Conservation (phyloP, 2,113 vertebrate genomes). For the Cyprinodon tularosa region DNA sequence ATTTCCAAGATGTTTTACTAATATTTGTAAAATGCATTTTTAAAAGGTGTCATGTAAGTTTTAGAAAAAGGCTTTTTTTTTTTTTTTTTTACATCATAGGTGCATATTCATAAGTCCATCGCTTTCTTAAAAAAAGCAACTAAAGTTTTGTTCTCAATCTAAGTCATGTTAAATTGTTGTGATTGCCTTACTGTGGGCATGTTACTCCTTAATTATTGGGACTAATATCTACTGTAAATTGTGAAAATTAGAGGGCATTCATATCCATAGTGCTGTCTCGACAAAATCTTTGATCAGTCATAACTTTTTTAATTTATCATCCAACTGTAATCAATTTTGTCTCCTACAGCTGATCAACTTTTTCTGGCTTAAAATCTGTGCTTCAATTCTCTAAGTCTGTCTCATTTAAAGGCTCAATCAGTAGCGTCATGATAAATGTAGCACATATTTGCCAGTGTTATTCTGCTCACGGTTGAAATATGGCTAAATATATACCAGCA, state of each 20-base stretch:
- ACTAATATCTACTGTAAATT: slow-evolving; percentile 60
- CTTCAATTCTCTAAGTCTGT: slow-evolving; percentile 42
- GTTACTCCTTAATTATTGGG: slow-evolving; percentile 43
- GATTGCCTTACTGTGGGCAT: slow-evolving; percentile 43
- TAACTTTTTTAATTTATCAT: slow-evolving; percentile 60
- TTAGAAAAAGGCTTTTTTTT: slow-evolving; percentile 36
- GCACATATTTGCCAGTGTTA: slow-evolving; percentile 66
- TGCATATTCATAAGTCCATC: slow-evolving; percentile 42
- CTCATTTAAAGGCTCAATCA: slow-evolving; percentile 52
- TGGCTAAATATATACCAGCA: not conserved
- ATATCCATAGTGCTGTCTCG: slow-evolving; percentile 59
- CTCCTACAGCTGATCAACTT: slow-evolving; percentile 58
- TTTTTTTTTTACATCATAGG: slow-evolving; percentile 47
- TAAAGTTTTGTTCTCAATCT: slow-evolving; percentile 35
- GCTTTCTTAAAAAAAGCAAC: slow-evolving; percentile 35
- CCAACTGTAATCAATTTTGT: slow-evolving; percentile 67
- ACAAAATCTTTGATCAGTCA: slow-evolving; percentile 26
- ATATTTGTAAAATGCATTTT: slow-evolving; percentile 63
- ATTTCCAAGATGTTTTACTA: slow-evolving; percentile 46
- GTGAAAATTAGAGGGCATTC: slow-evolving; percentile 68
- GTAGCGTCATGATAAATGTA: slow-evolving; percentile 72
- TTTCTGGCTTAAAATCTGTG: slow-evolving; percentile 48
- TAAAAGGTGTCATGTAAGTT: slow-evolving; percentile 53
- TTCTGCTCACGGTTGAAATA: slow-evolving; percentile 34
- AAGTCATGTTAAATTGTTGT: slow-evolving; percentile 33